Conservation (phyloP, 1,140 invertebrate genomes). For the Agrilus planipennis region DNA sequence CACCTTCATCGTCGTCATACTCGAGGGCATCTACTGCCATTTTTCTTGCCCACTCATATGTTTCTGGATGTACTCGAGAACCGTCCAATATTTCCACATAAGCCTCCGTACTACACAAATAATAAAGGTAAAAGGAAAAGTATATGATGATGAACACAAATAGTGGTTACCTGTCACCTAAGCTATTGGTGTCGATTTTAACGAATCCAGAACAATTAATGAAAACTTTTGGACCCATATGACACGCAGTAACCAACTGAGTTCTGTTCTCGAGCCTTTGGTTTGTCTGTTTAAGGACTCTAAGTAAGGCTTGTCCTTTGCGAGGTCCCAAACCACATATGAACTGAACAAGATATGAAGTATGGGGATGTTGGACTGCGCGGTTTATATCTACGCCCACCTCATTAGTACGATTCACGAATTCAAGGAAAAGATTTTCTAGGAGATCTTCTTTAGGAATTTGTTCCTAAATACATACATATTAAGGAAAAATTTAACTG, state of each 20-base stretch:
- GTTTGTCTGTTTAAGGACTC: conserved; percentile 87
- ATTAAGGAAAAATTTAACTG: not conserved
- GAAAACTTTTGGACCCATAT: conserved; percentile 97
- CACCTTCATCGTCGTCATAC: conserved; percentile 93
- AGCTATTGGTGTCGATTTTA: conserved; percentile 90
- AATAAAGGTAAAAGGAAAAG: not conserved
- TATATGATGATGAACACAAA: not conserved
- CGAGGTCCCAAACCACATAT: conserved; percentile 93
- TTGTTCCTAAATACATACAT: conserved; percentile 53
- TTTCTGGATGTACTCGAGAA: conserved; percentile 96
- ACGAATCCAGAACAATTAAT: conserved; percentile 99
- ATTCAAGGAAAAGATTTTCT: conserved; percentile 78
- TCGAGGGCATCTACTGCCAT: conserved; percentile 99
- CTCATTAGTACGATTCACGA: conserved; percentile 90
- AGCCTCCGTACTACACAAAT: conserved; percentile 61
- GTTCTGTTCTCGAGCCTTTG: conserved; percentile 88
- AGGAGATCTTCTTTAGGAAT: conserved; percentile 74
- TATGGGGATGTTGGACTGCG: conserved; percentile 77
- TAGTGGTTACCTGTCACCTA: conserved; percentile 62
- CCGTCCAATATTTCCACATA: conserved; percentile 96
- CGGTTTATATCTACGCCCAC: conserved; percentile 98
- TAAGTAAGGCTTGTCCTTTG: conserved; percentile 83
- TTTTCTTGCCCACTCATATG: conserved; percentile 98
- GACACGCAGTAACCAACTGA: conserved; percentile 86
- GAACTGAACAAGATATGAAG: conserved; percentile 89